Evolutionary conservation across 2,888 invertebrate genomes (phyloP).

Genomic region (Volucella bombylans): DNA sequence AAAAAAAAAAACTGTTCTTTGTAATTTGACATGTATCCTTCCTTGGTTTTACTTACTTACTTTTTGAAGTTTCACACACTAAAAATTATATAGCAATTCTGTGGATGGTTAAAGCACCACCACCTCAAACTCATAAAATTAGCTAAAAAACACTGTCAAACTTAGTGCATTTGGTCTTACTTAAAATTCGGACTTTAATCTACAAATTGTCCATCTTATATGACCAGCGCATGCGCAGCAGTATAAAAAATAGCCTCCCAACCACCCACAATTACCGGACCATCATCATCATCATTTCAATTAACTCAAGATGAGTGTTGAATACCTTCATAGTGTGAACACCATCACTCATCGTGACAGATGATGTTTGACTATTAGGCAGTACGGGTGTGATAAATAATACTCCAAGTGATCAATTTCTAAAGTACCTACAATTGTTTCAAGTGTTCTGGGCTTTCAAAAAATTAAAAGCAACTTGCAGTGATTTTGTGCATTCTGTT

Average conservation of each 20-base stretch:
- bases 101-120: too few species aligned
- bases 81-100: too few species aligned
- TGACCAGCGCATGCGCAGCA: conserved; percentile 62
- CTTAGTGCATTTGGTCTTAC: too few species aligned
- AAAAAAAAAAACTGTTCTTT: too few species aligned
- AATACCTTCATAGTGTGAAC: conserved; percentile 52
- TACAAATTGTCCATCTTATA: neutral
- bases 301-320: conserved; percentile 34
- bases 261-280: conserved; percentile 8
- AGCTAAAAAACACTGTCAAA: too few species aligned
- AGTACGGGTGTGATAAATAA: conserved; percentile 56
- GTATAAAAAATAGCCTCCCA: conserved; percentile 1
- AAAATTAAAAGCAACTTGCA: neutral
- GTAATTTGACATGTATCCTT: too few species aligned
- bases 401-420: conserved; percentile 3
- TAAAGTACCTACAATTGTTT: neutral
- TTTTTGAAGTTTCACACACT: too few species aligned
- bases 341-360: conserved; percentile 63
- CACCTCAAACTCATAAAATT: too few species aligned
- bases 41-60: too few species aligned
- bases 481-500: conserved; percentile 5
- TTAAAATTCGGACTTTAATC: neutral
- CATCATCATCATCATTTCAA: conserved; percentile 36
- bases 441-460: neutral
- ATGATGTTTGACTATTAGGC: conserved; percentile 60